phyloP scores from a whole-genome alignment of 2,797 vertebrate species.

The Sebastes taczanowskii region DNA sequence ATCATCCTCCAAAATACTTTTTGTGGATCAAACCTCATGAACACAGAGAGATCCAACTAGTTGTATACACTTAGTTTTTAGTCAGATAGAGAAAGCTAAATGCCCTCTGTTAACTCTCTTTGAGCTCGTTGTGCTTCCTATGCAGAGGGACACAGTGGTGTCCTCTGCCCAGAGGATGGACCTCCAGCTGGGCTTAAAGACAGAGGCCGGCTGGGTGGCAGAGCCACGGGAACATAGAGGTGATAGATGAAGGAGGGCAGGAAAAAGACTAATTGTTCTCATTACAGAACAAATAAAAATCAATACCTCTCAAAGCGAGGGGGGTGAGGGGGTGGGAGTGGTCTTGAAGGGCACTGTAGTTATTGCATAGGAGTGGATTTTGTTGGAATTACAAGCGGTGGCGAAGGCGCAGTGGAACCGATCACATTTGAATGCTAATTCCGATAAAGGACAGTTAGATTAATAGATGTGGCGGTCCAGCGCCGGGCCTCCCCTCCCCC shows the following conservation, averaged over 20 bases:
- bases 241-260: slow-evolving; percentile 76
- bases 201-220: slow-evolving; percentile 53
- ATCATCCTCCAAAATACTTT: background rate
- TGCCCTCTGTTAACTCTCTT: slow-evolving; percentile 12
- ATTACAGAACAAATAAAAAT: slow-evolving; percentile 83
- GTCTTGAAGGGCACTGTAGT: slow-evolving; percentile 77
- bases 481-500: slow-evolving; percentile 29
- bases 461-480: slow-evolving; percentile 73
- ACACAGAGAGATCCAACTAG: background rate
- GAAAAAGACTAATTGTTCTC: slow-evolving; percentile 83
- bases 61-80: background rate
- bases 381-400: slow-evolving; percentile 70
- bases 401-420: slow-evolving; percentile 70
- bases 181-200: slow-evolving; percentile 55
- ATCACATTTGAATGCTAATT: slow-evolving; percentile 82
- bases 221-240: slow-evolving; percentile 45
- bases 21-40: background rate
- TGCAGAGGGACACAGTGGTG: slow-evolving; percentile 21
- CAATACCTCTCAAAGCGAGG: slow-evolving; percentile 76
- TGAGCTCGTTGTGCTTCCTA: background rate
- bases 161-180: slow-evolving; percentile 48
- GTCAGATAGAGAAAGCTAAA: background rate
- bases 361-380: slow-evolving; percentile 78
- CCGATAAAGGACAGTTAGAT: slow-evolving; percentile 78
- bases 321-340: slow-evolving; percentile 35